Conservation (phyloP, 2,888 invertebrate species). For the Nematopogon swammerdamellus region DNA sequence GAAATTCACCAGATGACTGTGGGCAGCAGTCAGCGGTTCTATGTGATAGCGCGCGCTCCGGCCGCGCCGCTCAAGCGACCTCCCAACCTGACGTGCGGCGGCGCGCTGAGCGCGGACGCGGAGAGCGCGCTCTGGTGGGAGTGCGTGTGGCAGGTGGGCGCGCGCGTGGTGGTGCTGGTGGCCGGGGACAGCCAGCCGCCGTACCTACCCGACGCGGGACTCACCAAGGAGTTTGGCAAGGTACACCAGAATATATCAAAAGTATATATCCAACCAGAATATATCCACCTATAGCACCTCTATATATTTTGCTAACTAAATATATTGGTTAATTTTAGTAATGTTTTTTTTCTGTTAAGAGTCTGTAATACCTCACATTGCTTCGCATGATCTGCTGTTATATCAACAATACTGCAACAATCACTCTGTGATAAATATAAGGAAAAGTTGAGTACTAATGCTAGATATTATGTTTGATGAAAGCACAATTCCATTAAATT, state of each 20-base stretch:
- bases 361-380: too few species aligned
- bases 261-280: not conserved
- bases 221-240: slow-evolving; percentile 61
- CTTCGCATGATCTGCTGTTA: too few species aligned
- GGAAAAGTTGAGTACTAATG: too few species aligned
- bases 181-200: slow-evolving; percentile 56
- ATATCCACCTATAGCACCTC: too few species aligned
- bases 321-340: too few species aligned
- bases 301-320: too few species aligned
- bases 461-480: too few species aligned
- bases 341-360: too few species aligned
- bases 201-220: slow-evolving; percentile 60
- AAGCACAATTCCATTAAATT: too few species aligned
- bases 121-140: slow-evolving; percentile 72
- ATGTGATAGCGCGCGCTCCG: slow-evolving; percentile 52
- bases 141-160: slow-evolving; percentile 86
- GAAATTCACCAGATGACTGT: slow-evolving; percentile 77
- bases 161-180: slow-evolving; percentile 75
- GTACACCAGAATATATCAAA: slow-evolving; percentile 37
- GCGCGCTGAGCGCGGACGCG: slow-evolving; percentile 11
- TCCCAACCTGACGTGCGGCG: slow-evolving; percentile 8
- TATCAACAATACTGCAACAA: too few species aligned
- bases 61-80: not conserved
- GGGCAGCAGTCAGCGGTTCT: slow-evolving; percentile 79
- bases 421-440: too few species aligned